phyloP scores from a whole-genome alignment of 2,888 invertebrate genomes.

The Malacosoma neustria region DNA sequence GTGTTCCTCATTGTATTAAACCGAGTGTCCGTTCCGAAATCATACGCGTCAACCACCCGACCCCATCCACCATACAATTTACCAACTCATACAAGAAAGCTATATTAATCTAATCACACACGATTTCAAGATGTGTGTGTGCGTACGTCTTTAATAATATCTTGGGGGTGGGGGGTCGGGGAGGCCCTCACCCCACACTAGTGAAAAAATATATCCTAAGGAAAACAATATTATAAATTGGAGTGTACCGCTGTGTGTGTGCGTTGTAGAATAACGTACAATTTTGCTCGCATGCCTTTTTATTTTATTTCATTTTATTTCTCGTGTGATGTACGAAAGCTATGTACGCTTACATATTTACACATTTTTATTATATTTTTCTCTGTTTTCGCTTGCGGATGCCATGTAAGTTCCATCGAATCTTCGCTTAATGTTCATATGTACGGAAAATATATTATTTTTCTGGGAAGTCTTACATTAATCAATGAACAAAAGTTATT shows the following conservation, averaged over 20 bases:
- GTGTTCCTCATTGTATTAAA: slow-evolving; percentile 26
- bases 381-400: neutral
- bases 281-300: slow-evolving; percentile 50
- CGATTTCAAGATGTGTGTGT: slow-evolving; percentile 65
- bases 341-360: neutral
- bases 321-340: slow-evolving; percentile 40
- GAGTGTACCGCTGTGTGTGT: slow-evolving; percentile 43
- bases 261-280: slow-evolving; percentile 33
- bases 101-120: slow-evolving; percentile 74
- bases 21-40: slow-evolving; percentile 25
- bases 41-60: slow-evolving; percentile 7
- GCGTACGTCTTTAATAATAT: slow-evolving; percentile 75
- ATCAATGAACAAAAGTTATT: too few species aligned
- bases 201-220: slow-evolving; percentile 73
- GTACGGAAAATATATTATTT: too few species aligned
- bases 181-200: slow-evolving; percentile 44
- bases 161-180: slow-evolving; percentile 37
- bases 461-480: too few species aligned
- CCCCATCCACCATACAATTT: slow-evolving; percentile 15
- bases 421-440: neutral
- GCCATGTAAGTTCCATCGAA: neutral
- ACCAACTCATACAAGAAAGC: slow-evolving; percentile 27
- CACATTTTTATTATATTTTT: neutral
- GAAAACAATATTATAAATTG: slow-evolving; percentile 76
- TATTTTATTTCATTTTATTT: slow-evolving; percentile 66